Conservation (phyloP, 1,140 invertebrate genomes). For the Trichomalopsis sarcophagae region DNA sequence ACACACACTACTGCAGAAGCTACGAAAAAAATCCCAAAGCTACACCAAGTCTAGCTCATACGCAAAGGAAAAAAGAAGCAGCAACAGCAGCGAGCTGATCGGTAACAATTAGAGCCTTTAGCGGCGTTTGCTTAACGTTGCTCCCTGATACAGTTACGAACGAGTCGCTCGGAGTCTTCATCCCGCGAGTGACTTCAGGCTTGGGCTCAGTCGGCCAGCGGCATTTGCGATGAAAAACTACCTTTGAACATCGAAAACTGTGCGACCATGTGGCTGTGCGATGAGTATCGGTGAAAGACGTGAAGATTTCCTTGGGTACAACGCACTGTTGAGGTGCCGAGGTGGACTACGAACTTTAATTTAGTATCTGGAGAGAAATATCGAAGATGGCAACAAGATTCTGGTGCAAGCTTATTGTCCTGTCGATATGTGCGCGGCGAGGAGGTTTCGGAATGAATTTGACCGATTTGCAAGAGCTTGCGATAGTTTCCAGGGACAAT, state of each 20-base stretch:
- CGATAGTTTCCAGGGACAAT: constrained; percentile 40
- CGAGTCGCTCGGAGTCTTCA: constrained; percentile 3
- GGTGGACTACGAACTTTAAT: too few species aligned
- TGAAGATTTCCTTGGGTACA: too few species aligned
- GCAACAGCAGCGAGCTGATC: constrained; percentile 44
- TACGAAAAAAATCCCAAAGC: not conserved
- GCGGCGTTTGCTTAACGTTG: constrained; percentile 70
- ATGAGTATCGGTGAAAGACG: not conserved
- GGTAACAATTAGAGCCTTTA: constrained; percentile 71
- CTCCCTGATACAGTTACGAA: constrained; percentile 69
- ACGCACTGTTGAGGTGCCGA: too few species aligned
- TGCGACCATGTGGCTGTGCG: not conserved
- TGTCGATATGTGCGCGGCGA: constrained; percentile 54
- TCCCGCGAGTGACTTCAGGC: not conserved
- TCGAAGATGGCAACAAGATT: constrained; percentile 53
- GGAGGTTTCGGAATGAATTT: constrained; percentile 48
- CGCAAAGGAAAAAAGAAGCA: not conserved
- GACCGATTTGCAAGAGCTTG: not conserved
- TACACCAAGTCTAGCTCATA: not conserved
- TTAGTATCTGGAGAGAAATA: not conserved
- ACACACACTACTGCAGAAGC: too few species aligned
- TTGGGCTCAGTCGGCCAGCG: not conserved
- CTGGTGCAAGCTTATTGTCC: constrained; percentile 54
- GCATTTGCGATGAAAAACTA: not conserved
- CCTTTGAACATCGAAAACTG: not conserved